Base-by-base conservation (phyloP, 1,140 invertebrate genomes). In the Caenorhabditis inopinata region DNA sequence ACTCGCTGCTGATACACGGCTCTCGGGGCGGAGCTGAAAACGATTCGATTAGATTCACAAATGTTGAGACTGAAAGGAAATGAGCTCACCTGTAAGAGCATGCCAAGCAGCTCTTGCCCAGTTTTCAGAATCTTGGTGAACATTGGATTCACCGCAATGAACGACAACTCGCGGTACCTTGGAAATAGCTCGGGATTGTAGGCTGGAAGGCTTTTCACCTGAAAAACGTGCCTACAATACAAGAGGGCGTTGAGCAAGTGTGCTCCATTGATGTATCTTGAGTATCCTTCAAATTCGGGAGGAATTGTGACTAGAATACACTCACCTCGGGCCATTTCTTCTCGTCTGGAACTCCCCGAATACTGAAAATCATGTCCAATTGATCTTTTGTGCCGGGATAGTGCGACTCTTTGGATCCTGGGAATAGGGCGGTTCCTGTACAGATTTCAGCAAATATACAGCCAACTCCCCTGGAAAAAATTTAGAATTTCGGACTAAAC, bases 371-470 rank as follows among this genome's bases (percentile, higher is more conserved):
- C 90, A 96, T 95, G 90, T 97, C 94, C 83, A 98, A 91, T 89
- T 98, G 96, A 91, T 98, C 95, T 88, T 93, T 93, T 25, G 94
- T 94, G 90, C 58, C 58, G 4, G 58, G 58, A 21, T 68, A 68
- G 27, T 68, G 58, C 0, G 58, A 68, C 5, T 97, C 96, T 86
- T 95, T 92, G 85, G 96, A 94, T 76, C 96, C 96, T 73, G 95
- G 95, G 90, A 97, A 97, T 82, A 95, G 94, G 46, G 96, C 95
- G 87, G 94, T 92, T n/a, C 95, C 95, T 79, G 94, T 95, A 81
- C 97, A 92, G 94, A 97, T 97, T 90, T 98, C 96, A 48, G 96
- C 94, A 90, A 97, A 97, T 89, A 98, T 97, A 90, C 96, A 98
- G 27, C 96, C 96, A 62, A 97, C 96, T 76, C 96, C 95, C 96